Conservation (phyloP, 2,797 vertebrate species). For the Glossophaga mutica region DNA sequence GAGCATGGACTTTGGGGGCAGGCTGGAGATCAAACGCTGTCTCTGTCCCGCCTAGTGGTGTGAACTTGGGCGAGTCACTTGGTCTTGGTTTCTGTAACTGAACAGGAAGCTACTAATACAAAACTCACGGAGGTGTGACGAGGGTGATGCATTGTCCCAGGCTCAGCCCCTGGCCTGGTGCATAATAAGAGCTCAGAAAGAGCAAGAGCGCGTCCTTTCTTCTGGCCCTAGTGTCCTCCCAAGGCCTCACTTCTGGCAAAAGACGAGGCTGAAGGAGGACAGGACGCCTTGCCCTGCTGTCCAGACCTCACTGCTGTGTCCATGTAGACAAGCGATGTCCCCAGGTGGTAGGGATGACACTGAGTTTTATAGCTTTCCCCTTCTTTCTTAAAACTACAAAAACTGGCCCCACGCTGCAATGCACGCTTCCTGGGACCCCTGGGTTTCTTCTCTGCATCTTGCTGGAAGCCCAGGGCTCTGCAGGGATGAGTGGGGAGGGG, state of each 20-base stretch:
- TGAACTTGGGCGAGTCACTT: background rate
- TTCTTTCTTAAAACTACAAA: background rate
- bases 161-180: rapidly evolving
- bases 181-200: background rate
- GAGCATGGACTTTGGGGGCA: background rate
- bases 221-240: background rate
- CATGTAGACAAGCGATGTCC: background rate
- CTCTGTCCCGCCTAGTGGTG: background rate
- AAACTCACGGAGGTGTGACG: rapidly evolving
- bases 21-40: background rate
- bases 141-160: background rate
- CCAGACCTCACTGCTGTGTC: rapidly evolving
- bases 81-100: background rate
- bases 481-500: background rate
- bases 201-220: background rate
- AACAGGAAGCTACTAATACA: rapidly evolving
- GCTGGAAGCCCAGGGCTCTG: background rate
- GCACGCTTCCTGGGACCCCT: background rate
- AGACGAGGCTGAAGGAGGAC: background rate
- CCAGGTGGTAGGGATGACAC: no score
- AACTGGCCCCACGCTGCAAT: background rate
- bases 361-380: background rate
- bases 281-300: rapidly evolving
- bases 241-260: rapidly evolving
- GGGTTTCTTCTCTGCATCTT: background rate